Percentiles rank a stretch among this genome's conserved stretches.
phyloP scores from a whole-genome alignment of 2,113 vertebrate genomes.

The Prunella fulvescens region DNA sequence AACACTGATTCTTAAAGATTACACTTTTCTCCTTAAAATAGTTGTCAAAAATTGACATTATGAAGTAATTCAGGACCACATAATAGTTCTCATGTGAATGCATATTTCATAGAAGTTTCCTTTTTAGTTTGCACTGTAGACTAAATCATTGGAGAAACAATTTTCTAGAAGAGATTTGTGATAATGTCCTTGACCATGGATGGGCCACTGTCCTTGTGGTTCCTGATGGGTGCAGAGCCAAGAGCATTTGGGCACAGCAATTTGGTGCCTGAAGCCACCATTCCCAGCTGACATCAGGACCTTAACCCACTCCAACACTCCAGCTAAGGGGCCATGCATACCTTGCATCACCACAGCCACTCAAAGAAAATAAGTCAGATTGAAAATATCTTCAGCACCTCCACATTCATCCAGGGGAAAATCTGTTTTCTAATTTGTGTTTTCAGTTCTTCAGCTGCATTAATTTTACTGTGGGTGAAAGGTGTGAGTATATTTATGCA shows the following conservation, averaged over 20 bases:
- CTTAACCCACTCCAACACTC: neutral
- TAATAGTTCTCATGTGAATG: neutral
- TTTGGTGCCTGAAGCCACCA: neutral
- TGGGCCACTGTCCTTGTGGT: neutral
- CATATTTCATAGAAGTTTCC: neutral
- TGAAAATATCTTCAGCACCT: neutral
- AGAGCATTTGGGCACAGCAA: neutral
- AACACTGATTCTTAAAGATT: neutral
- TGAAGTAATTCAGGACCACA: neutral
- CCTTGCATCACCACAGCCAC: neutral
- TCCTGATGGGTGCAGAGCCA: neutral
- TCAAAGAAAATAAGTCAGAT: neutral
- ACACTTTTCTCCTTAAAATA: neutral
- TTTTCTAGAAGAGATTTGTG: neutral
- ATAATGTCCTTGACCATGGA: neutral
- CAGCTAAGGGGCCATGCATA: fast-evolving
- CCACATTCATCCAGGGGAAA: neutral
- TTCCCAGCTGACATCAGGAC: fast-evolving
- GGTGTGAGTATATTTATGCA: neutral
- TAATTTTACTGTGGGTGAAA: neutral
- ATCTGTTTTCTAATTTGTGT: neutral
- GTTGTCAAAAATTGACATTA: neutral
- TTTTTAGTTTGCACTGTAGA: neutral
- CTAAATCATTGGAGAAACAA: neutral
- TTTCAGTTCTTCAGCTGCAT: neutral